Conservation (phyloP, 2,797 vertebrate genomes). For the Notoglanidium macrostoma region DNA sequence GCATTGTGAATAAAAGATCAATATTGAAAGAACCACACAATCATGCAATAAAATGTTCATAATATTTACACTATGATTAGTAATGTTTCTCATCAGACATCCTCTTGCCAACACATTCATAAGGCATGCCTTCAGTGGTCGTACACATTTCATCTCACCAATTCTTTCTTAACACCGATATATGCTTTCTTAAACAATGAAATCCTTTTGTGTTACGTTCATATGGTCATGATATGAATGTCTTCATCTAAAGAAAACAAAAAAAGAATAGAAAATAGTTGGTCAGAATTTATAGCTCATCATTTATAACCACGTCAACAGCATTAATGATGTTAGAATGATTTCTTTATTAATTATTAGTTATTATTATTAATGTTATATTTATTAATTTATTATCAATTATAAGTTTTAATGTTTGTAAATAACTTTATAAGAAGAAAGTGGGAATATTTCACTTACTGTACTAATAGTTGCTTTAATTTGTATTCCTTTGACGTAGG, state of each 20-base stretch:
- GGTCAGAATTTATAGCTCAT: background rate
- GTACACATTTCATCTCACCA: constrained; percentile 61
- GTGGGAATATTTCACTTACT: constrained; percentile 64
- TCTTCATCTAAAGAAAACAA: constrained; percentile 64
- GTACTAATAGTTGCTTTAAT: constrained; percentile 77
- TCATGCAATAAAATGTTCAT: constrained; percentile 88
- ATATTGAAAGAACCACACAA: constrained; percentile 79
- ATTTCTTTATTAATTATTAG: background rate
- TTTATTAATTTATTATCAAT: too few species aligned
- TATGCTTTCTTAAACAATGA: constrained; percentile 64
- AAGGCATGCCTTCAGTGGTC: constrained; percentile 93
- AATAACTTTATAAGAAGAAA: background rate
- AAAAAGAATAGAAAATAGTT: constrained; percentile 34
- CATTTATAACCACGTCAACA: background rate
- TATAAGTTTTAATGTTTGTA: background rate
- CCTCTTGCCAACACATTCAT: constrained; percentile 85
- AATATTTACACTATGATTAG: constrained; percentile 84
- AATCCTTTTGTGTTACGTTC: constrained; percentile 72
- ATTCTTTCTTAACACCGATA: constrained; percentile 64
- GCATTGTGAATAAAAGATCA: constrained; percentile 59
- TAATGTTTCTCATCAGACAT: constrained; percentile 75
- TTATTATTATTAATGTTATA: too few species aligned
- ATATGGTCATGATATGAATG: constrained; percentile 73
- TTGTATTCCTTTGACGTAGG: constrained; percentile 98
- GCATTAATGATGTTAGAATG: background rate